These are phyloP conservation scores for Sepioteuthis lessoniana DNA, from an alignment of 2,888 invertebrate species.

Conservation along the genomic window DNA sequence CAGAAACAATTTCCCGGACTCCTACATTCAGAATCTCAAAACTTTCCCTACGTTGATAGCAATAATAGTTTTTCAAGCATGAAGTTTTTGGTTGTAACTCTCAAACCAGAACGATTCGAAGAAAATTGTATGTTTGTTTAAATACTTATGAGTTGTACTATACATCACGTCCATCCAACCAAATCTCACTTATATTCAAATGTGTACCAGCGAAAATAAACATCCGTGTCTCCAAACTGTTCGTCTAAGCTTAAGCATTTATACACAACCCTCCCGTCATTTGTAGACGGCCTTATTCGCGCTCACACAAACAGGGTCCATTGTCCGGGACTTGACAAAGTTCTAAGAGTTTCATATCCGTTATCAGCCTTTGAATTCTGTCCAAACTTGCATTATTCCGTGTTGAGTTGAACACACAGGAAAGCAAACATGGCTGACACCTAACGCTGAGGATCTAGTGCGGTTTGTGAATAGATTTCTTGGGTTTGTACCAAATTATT, in stretches of 20 bases:
- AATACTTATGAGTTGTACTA: no score
- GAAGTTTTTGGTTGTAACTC: no score
- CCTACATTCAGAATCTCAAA: no score
- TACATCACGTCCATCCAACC: background rate
- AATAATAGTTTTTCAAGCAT: no score
- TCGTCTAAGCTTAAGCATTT: background rate
- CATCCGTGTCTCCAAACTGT: background rate
- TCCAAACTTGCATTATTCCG: constrained; percentile 21
- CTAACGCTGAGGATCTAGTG: background rate
- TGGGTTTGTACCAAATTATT: background rate
- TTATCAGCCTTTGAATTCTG: constrained; percentile 20
- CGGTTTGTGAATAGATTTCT: background rate
- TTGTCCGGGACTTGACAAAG: constrained; percentile 21
- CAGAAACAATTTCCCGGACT: no score
- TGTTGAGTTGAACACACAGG: constrained; percentile 24
- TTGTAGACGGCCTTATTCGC: background rate
- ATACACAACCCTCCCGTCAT: background rate
- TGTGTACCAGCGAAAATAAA: constrained; percentile 6
- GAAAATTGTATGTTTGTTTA: no score
- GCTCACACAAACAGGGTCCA: background rate
- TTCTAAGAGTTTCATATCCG: constrained; percentile 11
- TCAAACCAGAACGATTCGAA: no score
- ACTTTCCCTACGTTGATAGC: no score
- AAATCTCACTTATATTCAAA: background rate
- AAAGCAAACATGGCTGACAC: constrained; percentile 35